Evolutionary conservation across 92 coral and sea anemone species (phyloP), one percentile per base, ranked within the genome.

Genomic region (Palythoa heliodiscus): DNA sequence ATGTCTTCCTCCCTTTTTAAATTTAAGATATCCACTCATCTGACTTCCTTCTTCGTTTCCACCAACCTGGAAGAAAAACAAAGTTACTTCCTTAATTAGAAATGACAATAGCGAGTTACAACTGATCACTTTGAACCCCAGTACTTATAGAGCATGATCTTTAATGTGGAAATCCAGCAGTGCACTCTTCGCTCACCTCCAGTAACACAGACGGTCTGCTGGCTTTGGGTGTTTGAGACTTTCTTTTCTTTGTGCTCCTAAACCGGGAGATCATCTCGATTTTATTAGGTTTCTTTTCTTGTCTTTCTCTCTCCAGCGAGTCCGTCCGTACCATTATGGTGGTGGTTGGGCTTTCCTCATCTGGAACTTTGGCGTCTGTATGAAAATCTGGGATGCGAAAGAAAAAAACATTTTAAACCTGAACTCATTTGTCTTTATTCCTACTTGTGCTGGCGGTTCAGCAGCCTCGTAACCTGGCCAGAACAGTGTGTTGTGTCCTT

Each of bases 21-120:
- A 92, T 71, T 73, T 94, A 11, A 96, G 82, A 52, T 96, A 94
- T 1, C 99, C 99, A 52, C 99, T 96, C 92, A 96, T 89, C 76
- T 93, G 95, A 16, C 95, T 94, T 1, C 95, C 98, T 24, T 90
- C 98, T 29, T 92, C 93, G 77, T 87, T 88, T 24, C 97, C 98
- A n/a, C 86, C 98, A 54, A 96, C 99, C 99, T 96, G 73, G 8
- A 66, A 78, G 1, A 29, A 17, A 29, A 55, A 70, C 19, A 11
- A 57, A 58, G 0, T 58, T 58, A 20, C 50, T 43, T 43, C 50
- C 50, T 43, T 43, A 4, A 43, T 43, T 43, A 4, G 8, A 43
- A 7, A 43, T 0, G 48, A 7, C 48, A 43, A 29, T 1, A 29
- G 35, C 35, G 35, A 29, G 35, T 29, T 29, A 29, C 0, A 29